Percentiles rank a stretch among this genome's conserved stretches.
Conservation (phyloP, 2,797 vertebrate genomes). For the Rhodeus uyekii region DNA sequence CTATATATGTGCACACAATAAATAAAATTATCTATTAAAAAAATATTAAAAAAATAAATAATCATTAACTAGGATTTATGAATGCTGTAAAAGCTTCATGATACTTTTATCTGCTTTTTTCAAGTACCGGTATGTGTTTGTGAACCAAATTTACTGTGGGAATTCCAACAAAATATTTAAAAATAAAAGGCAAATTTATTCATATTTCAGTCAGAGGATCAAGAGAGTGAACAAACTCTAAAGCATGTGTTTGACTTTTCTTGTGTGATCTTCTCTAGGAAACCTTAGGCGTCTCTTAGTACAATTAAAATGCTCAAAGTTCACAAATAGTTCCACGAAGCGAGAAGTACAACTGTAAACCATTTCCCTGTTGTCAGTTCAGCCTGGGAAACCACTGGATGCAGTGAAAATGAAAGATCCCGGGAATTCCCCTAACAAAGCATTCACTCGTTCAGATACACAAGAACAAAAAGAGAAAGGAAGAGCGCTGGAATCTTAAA, state of each 20-base stretch:
- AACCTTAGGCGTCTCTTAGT: not conserved
- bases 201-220: not conserved
- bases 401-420: not conserved
- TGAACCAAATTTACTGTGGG: not conserved
- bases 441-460: not conserved
- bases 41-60: no score
- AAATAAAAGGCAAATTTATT: not conserved
- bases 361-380: not conserved
- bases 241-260: not conserved
- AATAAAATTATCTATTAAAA: no score
- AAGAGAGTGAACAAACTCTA: not conserved
- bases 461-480: not conserved
- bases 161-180: not conserved
- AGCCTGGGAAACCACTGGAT: constrained; percentile 2
- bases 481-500: not conserved
- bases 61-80: not conserved
- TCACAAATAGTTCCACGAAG: not conserved
- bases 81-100: not conserved
- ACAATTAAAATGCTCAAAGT: not conserved
- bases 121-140: not conserved
- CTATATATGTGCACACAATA: no score
- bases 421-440: not conserved
- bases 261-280: not conserved
- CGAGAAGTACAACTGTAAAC: not conserved
- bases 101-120: not conserved